Evolutionary conservation across 2,888 invertebrate genomes (phyloP), one percentile per base, ranked within the genome.

Genomic region (Hyposoter didymator): DNA sequence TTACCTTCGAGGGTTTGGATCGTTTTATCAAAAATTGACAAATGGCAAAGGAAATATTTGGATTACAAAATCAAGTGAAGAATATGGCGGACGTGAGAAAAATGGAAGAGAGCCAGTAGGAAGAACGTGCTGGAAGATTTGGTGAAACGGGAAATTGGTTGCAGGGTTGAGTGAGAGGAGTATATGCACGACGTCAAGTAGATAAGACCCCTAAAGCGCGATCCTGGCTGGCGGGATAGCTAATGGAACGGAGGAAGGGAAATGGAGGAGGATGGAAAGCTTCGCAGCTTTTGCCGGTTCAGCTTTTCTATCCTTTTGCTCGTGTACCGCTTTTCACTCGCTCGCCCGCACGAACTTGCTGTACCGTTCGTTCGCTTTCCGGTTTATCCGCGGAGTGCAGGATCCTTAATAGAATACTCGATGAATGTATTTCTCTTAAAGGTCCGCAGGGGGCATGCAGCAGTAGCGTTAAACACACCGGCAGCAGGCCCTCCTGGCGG

Each of bases 361-460:
- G 52, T 78, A 82, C 70, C 70, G 82, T 82, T 86, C 72, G 82
- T 84, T 87, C 83, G 81, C 75, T 84, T 85, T 87, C 82, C 90
- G 89, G 90, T 91, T 91, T 90, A 90, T 90, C 90, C 89, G 89
- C 88, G 88, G 89, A 91, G 90, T 90, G 91, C 90, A 90, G 89
- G 84, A 91, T 90, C 91, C 91, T 91, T 92, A 91, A 91, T 91
- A 92, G 92, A 91, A 91, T 91, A 91, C 91, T 90, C 92, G 91
- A 91, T 91, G 91, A 92, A 91, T 91, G 91, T 91, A 91, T 91
- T 91, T 91, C 91, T 90, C 90, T 91, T 90, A 89, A 91, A 91
- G 88, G 89, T 89, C 52, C 84, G 69, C 28, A 64, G 67, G 64
- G 78, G 64, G 70, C n/a, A 45, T 72, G 32, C 69, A 43, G 55